phyloP scores from a whole-genome alignment of 2,113 vertebrate species.

The Pollachius pollachius region DNA sequence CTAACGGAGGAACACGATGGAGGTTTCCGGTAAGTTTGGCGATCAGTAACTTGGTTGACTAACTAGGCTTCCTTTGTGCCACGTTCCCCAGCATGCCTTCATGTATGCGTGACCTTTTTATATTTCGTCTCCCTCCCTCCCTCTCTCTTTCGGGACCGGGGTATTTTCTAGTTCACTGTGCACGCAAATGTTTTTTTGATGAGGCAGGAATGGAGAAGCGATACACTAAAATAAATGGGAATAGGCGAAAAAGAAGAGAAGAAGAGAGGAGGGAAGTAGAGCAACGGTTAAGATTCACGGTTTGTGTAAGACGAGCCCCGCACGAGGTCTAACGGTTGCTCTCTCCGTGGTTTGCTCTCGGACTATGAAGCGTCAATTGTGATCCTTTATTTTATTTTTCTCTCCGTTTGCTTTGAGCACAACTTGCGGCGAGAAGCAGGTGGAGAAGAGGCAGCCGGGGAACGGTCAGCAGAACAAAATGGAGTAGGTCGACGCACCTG shows the following conservation, averaged over 20 bases:
- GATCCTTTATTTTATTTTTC: not conserved
- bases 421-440: conserved; percentile 38
- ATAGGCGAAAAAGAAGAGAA: conserved; percentile 15
- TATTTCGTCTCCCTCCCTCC: not conserved
- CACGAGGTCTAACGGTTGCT: too few species aligned
- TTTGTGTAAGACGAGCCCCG: not conserved
- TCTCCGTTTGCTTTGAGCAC: conserved; percentile 43
- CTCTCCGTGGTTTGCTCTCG: too few species aligned
- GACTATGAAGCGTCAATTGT: too few species aligned
- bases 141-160: not conserved
- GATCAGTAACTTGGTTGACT: not conserved
- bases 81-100: not conserved
- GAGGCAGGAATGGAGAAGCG: conserved; percentile 6
- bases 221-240: too few species aligned
- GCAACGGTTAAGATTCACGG: conserved; percentile 13
- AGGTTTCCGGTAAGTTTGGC: not conserved
- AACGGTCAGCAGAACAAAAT: not conserved
- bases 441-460: conserved; percentile 24
- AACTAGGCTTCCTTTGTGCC: not conserved
- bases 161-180: conserved; percentile 21
- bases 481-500: conserved; percentile 24
- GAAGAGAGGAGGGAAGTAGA: conserved; percentile 35
- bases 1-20: not conserved
- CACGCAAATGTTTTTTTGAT: conserved; percentile 11
- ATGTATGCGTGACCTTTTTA: conserved; percentile 3